These are phyloP conservation scores for Danaus chrysippus DNA, from an alignment of 2,888 invertebrate species.

Conservation along the genomic window DNA sequence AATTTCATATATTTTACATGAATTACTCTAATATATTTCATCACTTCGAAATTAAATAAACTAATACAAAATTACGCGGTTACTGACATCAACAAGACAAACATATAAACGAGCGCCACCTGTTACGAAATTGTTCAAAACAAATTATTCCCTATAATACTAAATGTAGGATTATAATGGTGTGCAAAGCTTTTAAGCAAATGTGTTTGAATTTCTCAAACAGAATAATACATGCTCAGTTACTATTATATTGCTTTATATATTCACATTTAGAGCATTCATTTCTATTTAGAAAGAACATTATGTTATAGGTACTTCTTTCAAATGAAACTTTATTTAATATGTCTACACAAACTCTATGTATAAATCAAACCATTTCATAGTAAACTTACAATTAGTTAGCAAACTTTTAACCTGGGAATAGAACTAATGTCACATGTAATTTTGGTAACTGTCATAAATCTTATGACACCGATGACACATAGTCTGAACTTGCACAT, in stretches of 20 bases:
- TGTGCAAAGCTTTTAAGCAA: neutral
- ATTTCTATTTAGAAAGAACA: no score
- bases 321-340: no score
- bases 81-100: constrained; percentile 2
- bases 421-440: constrained; percentile 40
- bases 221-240: no score
- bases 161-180: neutral
- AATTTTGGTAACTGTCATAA: constrained; percentile 52
- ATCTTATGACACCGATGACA: constrained; percentile 52
- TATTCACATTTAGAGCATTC: no score
- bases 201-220: neutral
- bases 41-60: neutral
- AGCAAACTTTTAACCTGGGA: constrained; percentile 57
- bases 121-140: constrained; percentile 2
- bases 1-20: no score
- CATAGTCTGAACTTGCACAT: constrained; percentile 30
- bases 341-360: neutral
- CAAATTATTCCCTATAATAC: neutral
- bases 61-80: constrained; percentile 2
- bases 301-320: no score
- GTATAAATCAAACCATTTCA: constrained; percentile 39
- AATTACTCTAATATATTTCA: neutral
- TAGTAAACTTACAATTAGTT: constrained; percentile 55
- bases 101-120: neutral
- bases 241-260: no score